These are phyloP conservation scores for Gymnoscopelus braueri DNA, from an alignment of 2,797 vertebrate species.

Conservation along the genomic window DNA sequence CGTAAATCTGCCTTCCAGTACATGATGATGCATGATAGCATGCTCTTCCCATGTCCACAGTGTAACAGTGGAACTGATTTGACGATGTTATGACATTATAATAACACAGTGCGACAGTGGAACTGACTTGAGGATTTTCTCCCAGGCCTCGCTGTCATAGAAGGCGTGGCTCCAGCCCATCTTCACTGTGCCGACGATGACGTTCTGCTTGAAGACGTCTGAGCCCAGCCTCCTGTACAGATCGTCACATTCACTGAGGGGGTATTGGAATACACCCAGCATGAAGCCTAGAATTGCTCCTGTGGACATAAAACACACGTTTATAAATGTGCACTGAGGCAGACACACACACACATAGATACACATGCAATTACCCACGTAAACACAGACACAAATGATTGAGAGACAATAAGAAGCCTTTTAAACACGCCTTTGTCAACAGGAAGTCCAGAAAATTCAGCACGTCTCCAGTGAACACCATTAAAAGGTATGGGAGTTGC, in stretches of 20 bases:
- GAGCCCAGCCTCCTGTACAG: conserved; percentile 93
- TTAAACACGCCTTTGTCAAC: conserved; percentile 2
- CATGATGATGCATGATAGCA: no score
- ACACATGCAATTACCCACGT: neutral
- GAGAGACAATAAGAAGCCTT: neutral
- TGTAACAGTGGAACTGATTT: no score
- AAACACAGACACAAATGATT: neutral
- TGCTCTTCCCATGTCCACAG: no score
- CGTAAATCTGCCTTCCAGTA: no score
- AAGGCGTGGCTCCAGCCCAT: conserved; percentile 99
- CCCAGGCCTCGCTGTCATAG: conserved; percentile 95
- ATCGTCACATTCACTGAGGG: conserved; percentile 92
- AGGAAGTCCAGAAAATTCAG: conserved; percentile 12
- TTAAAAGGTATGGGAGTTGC: conserved; percentile 3
- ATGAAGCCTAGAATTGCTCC: conserved; percentile 96
- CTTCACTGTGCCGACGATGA: conserved; percentile 95
- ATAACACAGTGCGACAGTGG: neutral
- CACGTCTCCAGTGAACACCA: conserved; percentile 5
- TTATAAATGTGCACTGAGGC: no score
- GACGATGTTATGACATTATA: neutral
- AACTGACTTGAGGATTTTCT: conserved; percentile 94
- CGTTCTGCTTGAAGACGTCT: conserved; percentile 96
- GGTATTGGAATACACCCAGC: conserved; percentile 93
- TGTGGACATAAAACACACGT: conserved; percentile 56
- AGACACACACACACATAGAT: conserved; percentile 15